Evolutionary conservation across 2,888 invertebrate genomes (phyloP).

Genomic region (Lysandra bellargus): DNA sequence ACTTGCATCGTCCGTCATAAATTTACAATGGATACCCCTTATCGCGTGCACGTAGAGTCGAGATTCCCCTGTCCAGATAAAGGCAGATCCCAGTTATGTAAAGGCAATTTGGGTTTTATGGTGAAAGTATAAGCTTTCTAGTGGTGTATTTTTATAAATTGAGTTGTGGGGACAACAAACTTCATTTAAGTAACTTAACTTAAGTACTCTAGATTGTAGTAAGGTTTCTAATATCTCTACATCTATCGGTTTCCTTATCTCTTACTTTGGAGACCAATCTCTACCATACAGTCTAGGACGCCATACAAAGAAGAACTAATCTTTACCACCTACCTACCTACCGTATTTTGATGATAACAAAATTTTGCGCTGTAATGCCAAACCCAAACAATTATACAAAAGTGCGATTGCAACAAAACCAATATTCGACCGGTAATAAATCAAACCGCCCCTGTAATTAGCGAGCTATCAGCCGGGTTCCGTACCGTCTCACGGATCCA

Average conservation of each 20-base stretch:
- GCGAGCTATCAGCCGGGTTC: constrained; percentile 52
- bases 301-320: background rate
- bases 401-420: constrained; percentile 9
- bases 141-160: constrained; percentile 41
- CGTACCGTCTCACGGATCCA: constrained; percentile 54
- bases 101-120: constrained; percentile 53
- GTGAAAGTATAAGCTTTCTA: constrained; percentile 67
- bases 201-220: background rate
- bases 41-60: constrained; percentile 41
- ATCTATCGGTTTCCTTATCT: background rate
- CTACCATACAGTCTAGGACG: too few relatives aligned
- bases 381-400: background rate
- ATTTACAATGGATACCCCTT: constrained; percentile 40
- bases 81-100: constrained; percentile 44
- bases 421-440: constrained; percentile 22
- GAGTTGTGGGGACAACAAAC: constrained; percentile 33
- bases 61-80: constrained; percentile 37
- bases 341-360: background rate
- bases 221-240: background rate
- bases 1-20: constrained; percentile 37
- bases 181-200: background rate
- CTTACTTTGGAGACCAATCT: too few relatives aligned
- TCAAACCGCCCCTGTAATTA: constrained; percentile 60
- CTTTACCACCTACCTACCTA: background rate
- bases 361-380: background rate